Base-by-base conservation (phyloP, 1,140 invertebrate genomes). In the Adelges cooleyi region DNA sequence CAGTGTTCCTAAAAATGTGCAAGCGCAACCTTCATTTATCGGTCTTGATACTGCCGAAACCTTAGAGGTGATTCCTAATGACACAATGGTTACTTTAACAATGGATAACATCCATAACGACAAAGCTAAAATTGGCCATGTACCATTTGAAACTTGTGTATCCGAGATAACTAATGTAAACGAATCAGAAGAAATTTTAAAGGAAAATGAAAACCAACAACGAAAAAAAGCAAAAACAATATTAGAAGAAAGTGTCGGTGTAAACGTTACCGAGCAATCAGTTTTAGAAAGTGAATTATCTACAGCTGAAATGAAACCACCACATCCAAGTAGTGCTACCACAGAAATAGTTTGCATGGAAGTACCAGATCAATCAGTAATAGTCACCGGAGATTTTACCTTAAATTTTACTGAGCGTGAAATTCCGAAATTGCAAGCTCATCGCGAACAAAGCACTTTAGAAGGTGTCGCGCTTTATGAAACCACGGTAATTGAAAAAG, bases 401-500 rank as follows among this genome's bases (percentile, higher is more conserved):
- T 48, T 48, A 4, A 42, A 62, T 20, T 48, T 62, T 13, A 13
- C 27, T 29, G 40, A 46, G 10, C 42, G 40, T 9, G 25, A 44
- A 1, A 9, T 48, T 8, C n/a, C 42, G 17, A 48, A 62, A 46
- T 15, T 18, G 2, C 25, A 62, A 15, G 56, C 56, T 22, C 3
- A 27, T 29, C 42, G 15, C 20, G 15, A 62, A 46, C 42, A 40
- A 25, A 33, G 25, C 20, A 62, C 56, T 11, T 48, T 29, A 20
- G 56, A 67, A 53, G 59, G 69, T 49, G 36, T 70, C 9, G 52
- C 66, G 52, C 40, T 67, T 46, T 52, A 68, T 15, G 77, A 81
- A 75, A 73, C 74, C 2, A 73, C 71, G 15, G 53, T 74, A 9
- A 72, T 75, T 33, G 71, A 71, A 66, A 76, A 72, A 54, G 67